Base-by-base conservation (phyloP, 2,797 vertebrate genomes). In the Poeciliopsis presidionis region DNA sequence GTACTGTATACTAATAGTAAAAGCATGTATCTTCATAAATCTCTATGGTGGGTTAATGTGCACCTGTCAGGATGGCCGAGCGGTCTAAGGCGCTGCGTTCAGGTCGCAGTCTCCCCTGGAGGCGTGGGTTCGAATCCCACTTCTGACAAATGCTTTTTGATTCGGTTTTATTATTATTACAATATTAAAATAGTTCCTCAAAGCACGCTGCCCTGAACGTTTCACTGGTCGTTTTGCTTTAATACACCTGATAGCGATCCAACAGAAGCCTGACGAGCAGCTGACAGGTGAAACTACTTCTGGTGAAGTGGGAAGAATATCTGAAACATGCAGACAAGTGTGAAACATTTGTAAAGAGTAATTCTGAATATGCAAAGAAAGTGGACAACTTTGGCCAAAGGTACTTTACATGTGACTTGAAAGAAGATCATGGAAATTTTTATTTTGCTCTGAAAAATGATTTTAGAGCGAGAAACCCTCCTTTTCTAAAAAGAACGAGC, bases 71-170 rank as follows among this genome's bases (percentile, higher is more conserved):
- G 91, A 93, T 94, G 92, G 91, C 92, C 90, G 91, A 92, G 89
- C 91, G 90, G 92, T 92, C 91, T 91, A 92, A 92, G 91, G 90
- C 92, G 91, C 91, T 94, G 88, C 90, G 90, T 91, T 93, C 91
- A 93, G 91, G 93, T 94, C 91, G 92, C 91, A 94, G 92, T 95
- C 92, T 93, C 89, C 90, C 0, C 90, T 92, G 92, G 92, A 94
- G 93, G 91, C 90, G 89, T 91, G 92, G 91, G 92, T 95, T 95
- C 92, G 91, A 95, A 92, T 93, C 93, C 91, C 91, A 93, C 91
- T 92, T 92, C 92, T 93, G 91, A 92, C 92, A 93, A 0, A 1
- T 12, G 2, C 9, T 55, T 55, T 55, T 55, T 55, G 49, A 22
- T 51, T 22, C 7, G 8, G 20, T 51, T 22, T 2, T 51, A 1